Evolutionary conservation across 2,113 vertebrate genomes (phyloP).

Genomic region (Sylvilagus bachmani): DNA sequence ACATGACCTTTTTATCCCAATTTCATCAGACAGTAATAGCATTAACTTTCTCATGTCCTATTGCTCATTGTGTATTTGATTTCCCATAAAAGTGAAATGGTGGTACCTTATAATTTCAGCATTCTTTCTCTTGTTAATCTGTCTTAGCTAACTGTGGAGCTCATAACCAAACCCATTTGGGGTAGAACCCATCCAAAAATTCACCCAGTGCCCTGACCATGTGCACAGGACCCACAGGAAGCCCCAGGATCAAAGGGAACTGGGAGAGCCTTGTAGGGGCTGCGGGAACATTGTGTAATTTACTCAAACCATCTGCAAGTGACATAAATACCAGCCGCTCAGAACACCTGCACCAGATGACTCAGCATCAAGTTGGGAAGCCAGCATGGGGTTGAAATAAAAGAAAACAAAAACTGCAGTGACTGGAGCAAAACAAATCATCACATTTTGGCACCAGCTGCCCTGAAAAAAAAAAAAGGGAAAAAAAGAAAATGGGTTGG

Average conservation of each 20-base stretch:
- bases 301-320: conserved; percentile 69
- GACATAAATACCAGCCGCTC: conserved; percentile 80
- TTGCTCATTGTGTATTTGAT: background rate
- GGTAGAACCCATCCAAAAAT: conserved; percentile 65
- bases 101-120: conserved; percentile 58
- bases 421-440: conserved; percentile 86
- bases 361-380: conserved; percentile 83
- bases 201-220: conserved; percentile 69
- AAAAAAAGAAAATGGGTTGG: conserved; percentile 82
- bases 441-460: conserved; percentile 82
- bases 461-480: conserved; percentile 24
- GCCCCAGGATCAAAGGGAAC: conserved; percentile 41
- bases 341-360: conserved; percentile 86
- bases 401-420: conserved; percentile 87
- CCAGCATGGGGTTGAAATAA: conserved; percentile 77
- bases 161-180: conserved; percentile 64
- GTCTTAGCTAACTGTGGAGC: conserved; percentile 74
- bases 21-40: background rate
- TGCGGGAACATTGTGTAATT: conserved; percentile 55
- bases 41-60: background rate
- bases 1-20: background rate
- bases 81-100: conserved; percentile 16
- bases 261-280: background rate
- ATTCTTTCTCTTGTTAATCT: conserved; percentile 67
- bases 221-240: conserved; percentile 70